A percentile compares a stretch with the other conserved stretches of the same genome.
Evolutionary conservation across 2,797 vertebrate species (phyloP).

Genomic region (Xerus rutilus): DNA sequence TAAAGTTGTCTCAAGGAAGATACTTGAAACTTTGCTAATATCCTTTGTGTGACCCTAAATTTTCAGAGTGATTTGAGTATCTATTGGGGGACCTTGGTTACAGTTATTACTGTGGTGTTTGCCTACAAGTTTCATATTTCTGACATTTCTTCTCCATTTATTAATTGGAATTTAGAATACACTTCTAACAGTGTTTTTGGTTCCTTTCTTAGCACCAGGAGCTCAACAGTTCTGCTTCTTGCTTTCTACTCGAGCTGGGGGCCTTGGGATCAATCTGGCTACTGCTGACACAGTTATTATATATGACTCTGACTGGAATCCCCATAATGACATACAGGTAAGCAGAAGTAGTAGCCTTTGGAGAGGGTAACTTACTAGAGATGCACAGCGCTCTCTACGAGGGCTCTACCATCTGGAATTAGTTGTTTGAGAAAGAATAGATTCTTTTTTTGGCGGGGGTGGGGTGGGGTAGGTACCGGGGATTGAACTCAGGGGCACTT

Average conservation of each 20-base stretch:
- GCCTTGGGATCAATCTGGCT: slow-evolving; percentile 98
- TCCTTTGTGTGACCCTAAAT: slow-evolving; percentile 1
- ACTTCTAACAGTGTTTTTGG: slow-evolving; percentile 55
- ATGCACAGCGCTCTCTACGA: background rate
- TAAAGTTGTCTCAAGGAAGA: background rate
- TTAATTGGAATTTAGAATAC: background rate
- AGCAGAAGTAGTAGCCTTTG: slow-evolving; percentile 63
- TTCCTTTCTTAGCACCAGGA: slow-evolving; percentile 93
- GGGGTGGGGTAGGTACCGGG: too few species aligned
- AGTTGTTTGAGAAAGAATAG: slow-evolving; percentile 26
- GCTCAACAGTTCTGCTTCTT: slow-evolving; percentile 99
- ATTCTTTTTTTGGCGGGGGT: background rate
- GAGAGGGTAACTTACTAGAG: background rate
- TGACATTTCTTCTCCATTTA: slow-evolving; percentile 3
- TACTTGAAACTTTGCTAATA: background rate
- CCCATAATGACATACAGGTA: slow-evolving; percentile 99
- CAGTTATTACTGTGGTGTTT: background rate
- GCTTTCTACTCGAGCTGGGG: slow-evolving; percentile 98
- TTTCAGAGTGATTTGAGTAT: background rate
- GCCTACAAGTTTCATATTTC: background rate
- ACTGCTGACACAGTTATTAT: slow-evolving; percentile 99
- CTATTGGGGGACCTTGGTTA: background rate
- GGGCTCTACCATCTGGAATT: background rate
- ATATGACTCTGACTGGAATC: slow-evolving; percentile 99
- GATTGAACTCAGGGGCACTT: too few species aligned